phyloP scores from a whole-genome alignment of 1,140 invertebrate species.

The Saccostrea glomerata region DNA sequence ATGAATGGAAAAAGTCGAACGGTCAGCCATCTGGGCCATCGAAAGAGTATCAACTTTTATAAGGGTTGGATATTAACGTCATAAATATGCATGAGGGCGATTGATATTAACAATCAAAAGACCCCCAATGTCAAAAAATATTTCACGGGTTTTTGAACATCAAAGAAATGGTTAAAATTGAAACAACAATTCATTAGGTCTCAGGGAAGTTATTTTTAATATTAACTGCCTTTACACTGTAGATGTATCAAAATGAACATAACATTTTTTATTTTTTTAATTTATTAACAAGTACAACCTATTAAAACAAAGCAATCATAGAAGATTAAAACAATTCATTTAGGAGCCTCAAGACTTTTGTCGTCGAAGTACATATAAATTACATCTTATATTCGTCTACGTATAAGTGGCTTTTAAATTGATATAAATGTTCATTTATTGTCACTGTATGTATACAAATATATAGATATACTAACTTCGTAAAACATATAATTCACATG shows the following conservation, averaged over 20 bases:
- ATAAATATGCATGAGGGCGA: slow-evolving; percentile 10
- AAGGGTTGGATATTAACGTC: slow-evolving; percentile 14
- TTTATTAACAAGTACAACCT: too few species aligned
- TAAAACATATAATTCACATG: too few species aligned
- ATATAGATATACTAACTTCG: too few species aligned
- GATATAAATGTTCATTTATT: too few species aligned
- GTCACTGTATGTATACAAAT: too few species aligned
- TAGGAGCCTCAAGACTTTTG: too few species aligned
- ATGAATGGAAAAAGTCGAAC: slow-evolving; percentile 14
- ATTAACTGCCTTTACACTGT: neutral
- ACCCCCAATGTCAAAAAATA: slow-evolving; percentile 1
- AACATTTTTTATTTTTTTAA: neutral
- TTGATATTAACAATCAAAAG: slow-evolving; percentile 1
- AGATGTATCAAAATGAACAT: neutral
- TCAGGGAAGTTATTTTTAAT: neutral
- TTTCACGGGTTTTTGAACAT: slow-evolving; percentile 17
- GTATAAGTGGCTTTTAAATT: too few species aligned
- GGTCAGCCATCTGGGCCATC: slow-evolving; percentile 3
- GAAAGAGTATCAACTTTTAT: neutral
- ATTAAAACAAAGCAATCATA: too few species aligned
- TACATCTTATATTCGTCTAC: too few species aligned
- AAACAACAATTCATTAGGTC: neutral
- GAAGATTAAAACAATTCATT: too few species aligned
- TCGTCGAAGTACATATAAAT: too few species aligned
- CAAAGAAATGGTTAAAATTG: neutral